Conservation (phyloP, 2,113 vertebrate genomes). For the Sisor rabdophorus region DNA sequence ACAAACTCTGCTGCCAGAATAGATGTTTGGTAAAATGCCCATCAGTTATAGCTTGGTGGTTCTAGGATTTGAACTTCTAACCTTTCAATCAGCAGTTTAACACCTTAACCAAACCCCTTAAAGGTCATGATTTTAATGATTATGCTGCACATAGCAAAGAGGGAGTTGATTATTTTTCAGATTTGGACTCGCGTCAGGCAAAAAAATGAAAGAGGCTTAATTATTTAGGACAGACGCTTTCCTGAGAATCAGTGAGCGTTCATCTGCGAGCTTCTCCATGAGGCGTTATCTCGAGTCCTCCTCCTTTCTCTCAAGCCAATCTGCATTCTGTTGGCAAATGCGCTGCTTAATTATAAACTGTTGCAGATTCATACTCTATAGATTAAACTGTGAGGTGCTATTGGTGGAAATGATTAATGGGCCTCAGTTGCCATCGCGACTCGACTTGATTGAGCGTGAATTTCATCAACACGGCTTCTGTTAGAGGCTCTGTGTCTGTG, state of each 20-base stretch:
- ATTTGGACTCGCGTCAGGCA: constrained; percentile 3
- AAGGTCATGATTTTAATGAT: not conserved
- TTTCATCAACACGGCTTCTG: constrained; percentile 39
- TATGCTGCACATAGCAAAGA: not conserved
- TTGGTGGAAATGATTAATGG: constrained; percentile 46
- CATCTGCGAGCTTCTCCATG: constrained; percentile 9
- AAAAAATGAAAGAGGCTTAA: constrained; percentile 30
- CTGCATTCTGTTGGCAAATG: constrained; percentile 32
- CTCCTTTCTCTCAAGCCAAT: constrained; percentile 22
- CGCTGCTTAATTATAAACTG: constrained; percentile 46
- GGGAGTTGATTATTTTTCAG: not conserved
- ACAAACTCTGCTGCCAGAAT: no score
- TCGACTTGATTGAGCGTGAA: constrained; percentile 44
- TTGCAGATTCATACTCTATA: constrained; percentile 38
- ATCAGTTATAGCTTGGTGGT: no score
- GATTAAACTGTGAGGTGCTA: constrained; percentile 27
- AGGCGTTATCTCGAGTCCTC: constrained; percentile 29
- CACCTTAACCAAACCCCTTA: no score
- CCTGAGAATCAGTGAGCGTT: constrained; percentile 34
- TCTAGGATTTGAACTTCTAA: no score
- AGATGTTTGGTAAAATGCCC: no score
- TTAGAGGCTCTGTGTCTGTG: constrained; percentile 34
- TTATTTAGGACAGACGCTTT: constrained; percentile 38
- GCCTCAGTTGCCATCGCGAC: constrained; percentile 38
- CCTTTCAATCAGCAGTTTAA: no score